These are phyloP conservation scores for Heliconius aoede DNA, from an alignment of 2,888 invertebrate genomes.

Conservation along the genomic window DNA sequence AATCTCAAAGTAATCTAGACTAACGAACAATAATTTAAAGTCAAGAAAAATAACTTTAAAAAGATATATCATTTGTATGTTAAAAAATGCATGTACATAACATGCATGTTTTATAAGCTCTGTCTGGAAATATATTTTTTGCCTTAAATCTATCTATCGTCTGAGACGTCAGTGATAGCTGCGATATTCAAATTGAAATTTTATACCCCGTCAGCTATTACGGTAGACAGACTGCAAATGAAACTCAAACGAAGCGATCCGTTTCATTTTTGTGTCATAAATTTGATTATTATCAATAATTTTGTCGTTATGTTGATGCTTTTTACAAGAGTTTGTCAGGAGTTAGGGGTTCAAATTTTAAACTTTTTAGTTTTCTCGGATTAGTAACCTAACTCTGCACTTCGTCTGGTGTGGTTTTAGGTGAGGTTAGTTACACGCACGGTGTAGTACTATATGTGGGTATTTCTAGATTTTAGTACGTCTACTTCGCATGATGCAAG, in stretches of 20 bases:
- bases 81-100: background rate
- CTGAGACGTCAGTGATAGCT: constrained; percentile 55
- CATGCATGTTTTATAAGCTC: background rate
- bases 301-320: background rate
- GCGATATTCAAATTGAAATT: constrained; percentile 56
- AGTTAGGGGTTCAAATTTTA: background rate
- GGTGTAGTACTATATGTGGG: background rate
- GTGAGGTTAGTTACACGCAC: background rate
- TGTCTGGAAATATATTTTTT: constrained; percentile 23
- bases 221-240: constrained; percentile 25
- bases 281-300: constrained; percentile 7
- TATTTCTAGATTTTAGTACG: too few species aligned
- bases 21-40: background rate
- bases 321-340: background rate
- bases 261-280: constrained; percentile 26
- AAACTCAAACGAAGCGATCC: constrained; percentile 31
- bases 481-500: too few species aligned
- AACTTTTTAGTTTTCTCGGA: background rate
- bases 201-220: constrained; percentile 44
- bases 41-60: background rate
- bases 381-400: background rate
- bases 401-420: background rate
- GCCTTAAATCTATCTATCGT: constrained; percentile 41
- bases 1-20: too few species aligned
- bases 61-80: background rate